Base-by-base conservation (phyloP, 2,113 vertebrate species). In the Eubucco bourcierii region DNA sequence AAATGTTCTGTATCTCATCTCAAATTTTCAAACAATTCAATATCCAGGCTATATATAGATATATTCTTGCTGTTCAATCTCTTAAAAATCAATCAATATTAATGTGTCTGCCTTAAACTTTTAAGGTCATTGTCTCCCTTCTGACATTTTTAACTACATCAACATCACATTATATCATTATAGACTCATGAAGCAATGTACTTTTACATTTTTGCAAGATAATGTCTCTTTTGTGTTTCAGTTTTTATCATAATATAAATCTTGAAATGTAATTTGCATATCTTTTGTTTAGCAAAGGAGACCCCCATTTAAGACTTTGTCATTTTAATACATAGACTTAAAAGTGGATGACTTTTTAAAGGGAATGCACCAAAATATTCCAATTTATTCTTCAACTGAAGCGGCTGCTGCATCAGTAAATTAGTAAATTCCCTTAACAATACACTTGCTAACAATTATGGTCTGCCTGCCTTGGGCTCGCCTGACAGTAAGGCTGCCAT, bases 241-340 rank as follows among this genome's bases (percentile, higher is more conserved):
- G 86, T 96, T 97, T 98, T 98, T 98, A 98, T 98, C 97, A 94
- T 98, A 98, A 98, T 98, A 98, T 96, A 98, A 98, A 97, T 97
- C 97, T 97, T 97, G 95, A 97, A 97, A 96, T 95, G 95, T 79
- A 96, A 98, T 98, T 98, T 98, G 96, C 98, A 98, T 98, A 97
- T 95, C 97, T 97, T 98, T 98, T 98, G 97, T 98, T 98, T 98
- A 97, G 97, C 16, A 10, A 97, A 97, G 97, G 95, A 97, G 96
- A 97, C 95, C 85, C 94, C 89, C 94, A 97, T 97, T 98, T 98
- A 97, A 96, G 95, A 96, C 92, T 94, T 91, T 97, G 95, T 97
- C 95, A 97, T 97, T 98, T 97, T 97, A 98, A 97, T 97, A 97
- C 95, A 97, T 80, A 87, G 90, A 93, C 91, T 96, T 96, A 94